Percentiles rank a stretch among this genome's conserved stretches.
Conservation (phyloP, 2,888 invertebrate genomes). For the Priocnemis perturbator region DNA sequence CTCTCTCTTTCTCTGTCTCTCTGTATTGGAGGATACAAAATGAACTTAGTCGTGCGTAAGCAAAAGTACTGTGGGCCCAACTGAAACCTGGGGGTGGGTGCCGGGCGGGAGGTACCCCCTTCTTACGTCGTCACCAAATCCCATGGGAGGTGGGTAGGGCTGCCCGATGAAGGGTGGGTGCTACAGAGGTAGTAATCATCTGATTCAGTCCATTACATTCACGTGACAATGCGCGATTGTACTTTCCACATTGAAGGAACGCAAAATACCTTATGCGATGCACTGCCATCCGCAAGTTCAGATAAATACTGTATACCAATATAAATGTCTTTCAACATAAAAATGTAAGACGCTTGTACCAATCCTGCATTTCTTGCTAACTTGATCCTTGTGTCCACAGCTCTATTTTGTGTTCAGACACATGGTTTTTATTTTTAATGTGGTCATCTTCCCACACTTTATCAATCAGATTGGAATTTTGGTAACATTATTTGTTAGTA, state of each 20-base stretch:
- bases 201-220: constrained; percentile 50
- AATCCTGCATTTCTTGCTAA: no score
- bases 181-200: constrained; percentile 69
- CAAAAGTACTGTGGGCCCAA: constrained; percentile 75
- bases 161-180: constrained; percentile 71
- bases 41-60: constrained; percentile 65
- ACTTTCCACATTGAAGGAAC: constrained; percentile 39
- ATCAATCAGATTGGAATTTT: no score
- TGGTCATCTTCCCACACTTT: no score
- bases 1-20: no score
- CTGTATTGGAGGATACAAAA: constrained; percentile 38
- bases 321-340: no score
- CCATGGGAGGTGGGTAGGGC: constrained; percentile 75
- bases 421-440: no score
- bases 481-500: no score
- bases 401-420: no score
- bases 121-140: constrained; percentile 72
- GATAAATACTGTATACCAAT: no score
- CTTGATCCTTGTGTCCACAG: no score
- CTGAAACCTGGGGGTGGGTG: constrained; percentile 74
- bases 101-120: constrained; percentile 73
- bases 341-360: no score
- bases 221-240: constrained; percentile 50
- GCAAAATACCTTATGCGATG: neutral
- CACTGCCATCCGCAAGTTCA: no score